Evolutionary conservation across 1,140 invertebrate genomes (phyloP).

Genomic region (Colletes gigas): DNA sequence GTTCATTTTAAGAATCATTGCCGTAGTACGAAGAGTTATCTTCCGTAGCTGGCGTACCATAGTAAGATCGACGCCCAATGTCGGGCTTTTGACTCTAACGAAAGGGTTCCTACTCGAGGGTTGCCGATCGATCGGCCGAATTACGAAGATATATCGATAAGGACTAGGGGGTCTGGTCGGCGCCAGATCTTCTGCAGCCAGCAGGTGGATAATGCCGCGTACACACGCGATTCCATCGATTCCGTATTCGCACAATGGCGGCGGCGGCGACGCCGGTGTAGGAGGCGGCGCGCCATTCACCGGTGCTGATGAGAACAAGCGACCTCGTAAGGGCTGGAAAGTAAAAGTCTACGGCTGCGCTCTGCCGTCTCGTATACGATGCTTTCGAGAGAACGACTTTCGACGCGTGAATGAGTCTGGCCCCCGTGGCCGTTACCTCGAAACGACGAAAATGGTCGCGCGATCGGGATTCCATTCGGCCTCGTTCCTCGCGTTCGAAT

Average conservation of each 20-base stretch:
- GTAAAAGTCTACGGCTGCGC: slow-evolving; percentile 61
- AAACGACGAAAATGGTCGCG: neutral
- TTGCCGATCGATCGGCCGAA: slow-evolving; percentile 54
- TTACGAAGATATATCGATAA: slow-evolving; percentile 54
- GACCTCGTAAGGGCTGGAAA: slow-evolving; percentile 58
- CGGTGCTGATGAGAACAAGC: slow-evolving; percentile 64
- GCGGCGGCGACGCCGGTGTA: slow-evolving; percentile 50
- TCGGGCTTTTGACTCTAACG: neutral
- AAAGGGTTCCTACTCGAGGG: neutral
- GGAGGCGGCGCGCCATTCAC: slow-evolving; percentile 67
- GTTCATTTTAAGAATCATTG: no score
- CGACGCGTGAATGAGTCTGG: slow-evolving; percentile 32
- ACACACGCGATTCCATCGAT: slow-evolving; percentile 76
- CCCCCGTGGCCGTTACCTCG: slow-evolving; percentile 7
- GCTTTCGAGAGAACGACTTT: slow-evolving; percentile 22
- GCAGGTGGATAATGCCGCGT: slow-evolving; percentile 75
- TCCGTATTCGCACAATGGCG: slow-evolving; percentile 69
- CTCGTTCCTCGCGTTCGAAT: neutral
- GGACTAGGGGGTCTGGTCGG: slow-evolving; percentile 54
- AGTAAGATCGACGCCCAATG: neutral
- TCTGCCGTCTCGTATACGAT: slow-evolving; percentile 16
- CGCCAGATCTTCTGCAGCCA: slow-evolving; percentile 73
- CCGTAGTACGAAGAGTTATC: neutral
- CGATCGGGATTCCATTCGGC: slow-evolving; percentile 1
- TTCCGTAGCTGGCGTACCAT: neutral